phyloP scores from a whole-genome alignment of 2,113 vertebrate species.

The Athene noctua region DNA sequence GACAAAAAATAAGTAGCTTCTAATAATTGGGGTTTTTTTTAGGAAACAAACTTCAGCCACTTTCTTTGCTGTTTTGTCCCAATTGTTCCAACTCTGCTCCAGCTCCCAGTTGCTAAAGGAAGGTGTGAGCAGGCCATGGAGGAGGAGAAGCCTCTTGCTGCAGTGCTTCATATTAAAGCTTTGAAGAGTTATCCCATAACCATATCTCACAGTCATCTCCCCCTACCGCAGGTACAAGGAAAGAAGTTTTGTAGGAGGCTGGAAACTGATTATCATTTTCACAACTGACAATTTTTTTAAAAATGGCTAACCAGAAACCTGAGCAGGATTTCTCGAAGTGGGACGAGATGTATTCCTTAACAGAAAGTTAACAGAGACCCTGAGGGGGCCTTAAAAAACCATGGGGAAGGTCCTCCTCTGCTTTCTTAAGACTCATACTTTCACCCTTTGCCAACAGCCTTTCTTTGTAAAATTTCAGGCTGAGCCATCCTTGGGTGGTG shows the following conservation, averaged over 20 bases:
- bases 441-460: background rate
- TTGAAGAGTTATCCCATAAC: background rate
- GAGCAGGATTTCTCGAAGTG: background rate
- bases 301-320: background rate
- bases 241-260: background rate
- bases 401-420: fast-evolving
- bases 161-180: background rate
- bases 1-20: background rate
- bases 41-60: background rate
- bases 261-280: background rate
- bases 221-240: background rate
- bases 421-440: background rate
- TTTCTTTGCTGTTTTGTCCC: background rate
- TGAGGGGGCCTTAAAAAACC: background rate
- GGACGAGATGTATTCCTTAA: background rate
- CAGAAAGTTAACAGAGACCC: background rate
- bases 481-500: background rate
- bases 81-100: fast-evolving
- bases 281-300: background rate
- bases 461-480: background rate
- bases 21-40: background rate
- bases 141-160: background rate
- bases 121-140: background rate
- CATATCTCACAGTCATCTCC: background rate
- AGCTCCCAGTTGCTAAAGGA: background rate